Base-by-base conservation (phyloP, 2,797 vertebrate species). In the Cyclura pinguis region DNA sequence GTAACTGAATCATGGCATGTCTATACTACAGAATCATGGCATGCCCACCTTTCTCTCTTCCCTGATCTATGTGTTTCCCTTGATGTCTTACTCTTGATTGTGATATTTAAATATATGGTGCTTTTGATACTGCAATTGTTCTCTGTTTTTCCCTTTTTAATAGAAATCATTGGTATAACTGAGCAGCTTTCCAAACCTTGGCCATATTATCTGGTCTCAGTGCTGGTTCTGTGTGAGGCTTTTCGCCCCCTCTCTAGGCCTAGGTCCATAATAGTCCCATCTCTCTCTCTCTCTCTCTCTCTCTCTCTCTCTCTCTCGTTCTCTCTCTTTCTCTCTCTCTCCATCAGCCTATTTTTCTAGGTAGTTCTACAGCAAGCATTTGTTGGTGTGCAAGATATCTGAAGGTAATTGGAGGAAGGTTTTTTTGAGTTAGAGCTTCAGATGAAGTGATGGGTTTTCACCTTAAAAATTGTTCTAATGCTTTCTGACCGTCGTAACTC, bases 381-480 rank as follows among this genome's bases (percentile, higher is more conserved):
- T 29, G 59, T 12, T 55, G 57, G 80, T 24, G 57, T 64, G 29
- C 72, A 32, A 76, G 57, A 85, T 38, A 57, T 50, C 80, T 22
- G n/a, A 55, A 57, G 85, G 55, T 76, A 82, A 87, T 87, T 90
- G 67, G 69, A 72, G 47, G 38, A 87, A 64, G 35, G 24, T 6
- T 55, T 87, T n/a, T 59, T 27, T 32, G 8, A 80, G 82, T 42
- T 52, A 47, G 29, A 74, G 76, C 38, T n/a, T 24, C 55, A 5
- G 64, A 84, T 47, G 82, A 78, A 88, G 14, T 88, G 81, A 84
- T 87, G 38, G 50, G 14, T 81, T 88, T 81, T 80, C 76, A 80
- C 83, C 76, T 85, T 74, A 84, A 87, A 88, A 88, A 80, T 55
- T 52, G 83, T 74, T 85, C 90, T 52, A 42, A 85, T n/a, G 27